Evolutionary conservation across 1,140 invertebrate genomes (phyloP), one percentile per base, ranked within the genome.

Genomic region (Oncopodura yosiiana): DNA sequence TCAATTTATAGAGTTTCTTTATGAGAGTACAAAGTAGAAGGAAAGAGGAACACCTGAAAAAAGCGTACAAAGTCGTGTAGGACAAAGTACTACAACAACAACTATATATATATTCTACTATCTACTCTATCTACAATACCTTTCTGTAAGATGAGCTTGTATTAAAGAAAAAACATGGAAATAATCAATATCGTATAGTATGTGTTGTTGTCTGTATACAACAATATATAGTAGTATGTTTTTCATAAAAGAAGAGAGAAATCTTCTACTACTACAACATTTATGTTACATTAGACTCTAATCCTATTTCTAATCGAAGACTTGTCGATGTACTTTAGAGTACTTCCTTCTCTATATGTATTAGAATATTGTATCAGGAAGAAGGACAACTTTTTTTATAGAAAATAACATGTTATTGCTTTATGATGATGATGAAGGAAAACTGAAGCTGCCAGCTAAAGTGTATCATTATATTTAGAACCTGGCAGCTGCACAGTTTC

Each of bases 271-370:
- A 24, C 44, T 46, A 27, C 44, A 46, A 32, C 29, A 46, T 46
- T 46, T 46, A 46, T 32, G 44, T 32, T 46, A 46, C 29, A 29
- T 46, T 46, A 46, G 19, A 46, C 27, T 19, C 21, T 46, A 46
- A 46, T 46, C 44, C 44, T 19, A 21, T 12, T 24, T 46, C 44
- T 46, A 46, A 46, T 46, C 44, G 44, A 46, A 21, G 38, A 4
- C 16, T 3, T 21, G 0, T 41, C 16, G 24, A 21, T 21, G 38
- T 21, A 41, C 19, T 41, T 18, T 12, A 21, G 24, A 21, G 14
- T 21, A 41, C 18, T 21, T 41, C 24, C 19, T 23, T 23, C 23
- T 16, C 37, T 39, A 21, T 21, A 21, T 18, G 24, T 23, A 41
- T 21, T 21, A 21, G 24, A 21, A 21, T 41, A 21, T 23, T 41